Percentiles rank a stretch among this genome's conserved stretches.
These are phyloP conservation scores for Gobius niger DNA, from an alignment of 2,113 vertebrate genomes.

Conservation along the genomic window DNA sequence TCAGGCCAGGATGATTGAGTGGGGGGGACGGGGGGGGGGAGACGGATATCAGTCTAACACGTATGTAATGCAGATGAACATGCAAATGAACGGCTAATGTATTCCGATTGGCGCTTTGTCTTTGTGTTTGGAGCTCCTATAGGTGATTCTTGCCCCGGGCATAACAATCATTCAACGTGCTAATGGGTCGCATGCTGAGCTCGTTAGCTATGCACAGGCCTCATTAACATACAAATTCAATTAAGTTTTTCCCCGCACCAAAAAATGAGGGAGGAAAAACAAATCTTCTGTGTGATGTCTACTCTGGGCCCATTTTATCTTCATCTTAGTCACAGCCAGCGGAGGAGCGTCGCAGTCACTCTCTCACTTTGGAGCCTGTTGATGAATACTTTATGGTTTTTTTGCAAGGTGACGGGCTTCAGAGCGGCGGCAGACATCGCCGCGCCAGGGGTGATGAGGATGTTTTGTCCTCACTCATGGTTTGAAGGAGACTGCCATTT, in stretches of 20 bases:
- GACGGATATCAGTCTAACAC: slow-evolving; percentile 34
- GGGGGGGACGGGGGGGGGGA: slow-evolving; percentile 17
- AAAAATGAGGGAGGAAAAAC: slow-evolving; percentile 51
- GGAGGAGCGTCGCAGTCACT: slow-evolving; percentile 34
- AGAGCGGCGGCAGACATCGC: slow-evolving; percentile 28
- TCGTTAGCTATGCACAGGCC: slow-evolving; percentile 76
- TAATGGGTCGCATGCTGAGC: slow-evolving; percentile 79
- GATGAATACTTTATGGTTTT: slow-evolving; percentile 43
- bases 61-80: slow-evolving; percentile 60
- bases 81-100: slow-evolving; percentile 70
- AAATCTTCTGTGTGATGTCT: slow-evolving; percentile 70
- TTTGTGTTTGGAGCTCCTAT: slow-evolving; percentile 70
- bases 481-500: slow-evolving; percentile 36
- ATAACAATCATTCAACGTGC: slow-evolving; percentile 78
- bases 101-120: slow-evolving; percentile 75
- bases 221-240: slow-evolving; percentile 84
- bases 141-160: slow-evolving; percentile 76
- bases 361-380: slow-evolving; percentile 27
- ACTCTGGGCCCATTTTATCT: slow-evolving; percentile 43
- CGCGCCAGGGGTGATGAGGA: slow-evolving; percentile 27
- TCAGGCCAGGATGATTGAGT: slow-evolving; percentile 10
- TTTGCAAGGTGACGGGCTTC: slow-evolving; percentile 42
- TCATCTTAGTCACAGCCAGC: slow-evolving; percentile 43
- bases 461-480: slow-evolving; percentile 26
- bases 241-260: slow-evolving; percentile 67